These are phyloP conservation scores for Datnioides undecimradiatus DNA, from an alignment of 2,113 vertebrate genomes.

Conservation along the genomic window DNA sequence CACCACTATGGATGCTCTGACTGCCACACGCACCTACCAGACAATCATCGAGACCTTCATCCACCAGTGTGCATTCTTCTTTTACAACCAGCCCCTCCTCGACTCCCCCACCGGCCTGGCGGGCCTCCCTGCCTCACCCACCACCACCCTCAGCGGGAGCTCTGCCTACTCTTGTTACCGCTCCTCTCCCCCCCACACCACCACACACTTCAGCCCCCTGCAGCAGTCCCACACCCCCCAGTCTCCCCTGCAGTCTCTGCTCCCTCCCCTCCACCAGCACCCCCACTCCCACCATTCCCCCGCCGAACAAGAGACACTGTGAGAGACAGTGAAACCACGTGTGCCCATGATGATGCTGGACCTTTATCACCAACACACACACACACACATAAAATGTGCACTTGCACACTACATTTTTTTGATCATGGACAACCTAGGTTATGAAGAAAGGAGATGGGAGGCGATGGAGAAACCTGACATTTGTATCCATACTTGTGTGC, in stretches of 20 bases:
- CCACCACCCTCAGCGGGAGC: slow-evolving; percentile 82
- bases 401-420: slow-evolving; percentile 62
- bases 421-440: slow-evolving; percentile 59
- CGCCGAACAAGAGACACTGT: slow-evolving; percentile 90
- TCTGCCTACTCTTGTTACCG: slow-evolving; percentile 82
- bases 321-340: slow-evolving; percentile 64
- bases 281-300: slow-evolving; percentile 85
- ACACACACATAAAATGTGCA: slow-evolving; percentile 37
- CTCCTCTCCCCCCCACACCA: slow-evolving; percentile 78
- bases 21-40: slow-evolving; percentile 95
- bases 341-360: slow-evolving; percentile 76
- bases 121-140: slow-evolving; percentile 80
- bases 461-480: slow-evolving; percentile 46
- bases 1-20: slow-evolving; percentile 96
- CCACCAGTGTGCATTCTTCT: slow-evolving; percentile 96
- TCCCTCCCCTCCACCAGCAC: slow-evolving; percentile 83
- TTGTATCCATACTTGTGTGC: slow-evolving; percentile 46
- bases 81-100: slow-evolving; percentile 90
- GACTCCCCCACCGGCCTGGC: slow-evolving; percentile 86
- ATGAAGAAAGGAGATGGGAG: slow-evolving; percentile 36
- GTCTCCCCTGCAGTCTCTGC: slow-evolving; percentile 85
- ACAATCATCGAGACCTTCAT: slow-evolving; percentile 98
- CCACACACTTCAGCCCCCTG: slow-evolving; percentile 81
- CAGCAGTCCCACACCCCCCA: slow-evolving; percentile 83
- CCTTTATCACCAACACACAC: slow-evolving; percentile 66